Conservation (phyloP, 1,140 invertebrate species). For the Xylocopa sonorina region DNA sequence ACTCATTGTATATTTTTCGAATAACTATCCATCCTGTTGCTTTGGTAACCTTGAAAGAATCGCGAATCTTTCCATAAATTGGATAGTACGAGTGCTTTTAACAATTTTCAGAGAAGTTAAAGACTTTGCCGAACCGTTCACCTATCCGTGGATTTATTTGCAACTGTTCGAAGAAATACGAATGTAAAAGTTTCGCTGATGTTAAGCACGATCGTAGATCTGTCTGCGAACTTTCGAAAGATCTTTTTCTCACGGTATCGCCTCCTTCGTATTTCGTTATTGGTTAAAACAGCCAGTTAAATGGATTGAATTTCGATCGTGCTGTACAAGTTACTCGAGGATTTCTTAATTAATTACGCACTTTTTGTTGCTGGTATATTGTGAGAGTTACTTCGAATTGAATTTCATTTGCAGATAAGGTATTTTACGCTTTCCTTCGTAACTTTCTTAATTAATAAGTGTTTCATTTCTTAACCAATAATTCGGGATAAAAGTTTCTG, state of each 20-base stretch:
- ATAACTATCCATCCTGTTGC: background rate
- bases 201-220: conserved; percentile 7
- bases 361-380: background rate
- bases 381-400: too few relatives aligned
- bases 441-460: too few relatives aligned
- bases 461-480: too few relatives aligned
- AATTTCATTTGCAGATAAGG: too few relatives aligned
- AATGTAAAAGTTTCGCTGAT: conserved; percentile 14
- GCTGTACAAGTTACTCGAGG: background rate
- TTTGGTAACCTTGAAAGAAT: background rate
- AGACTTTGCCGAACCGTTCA: background rate
- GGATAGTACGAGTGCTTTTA: background rate
- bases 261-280: background rate
- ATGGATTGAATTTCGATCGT: background rate
- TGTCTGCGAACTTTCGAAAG: conserved; percentile 1
- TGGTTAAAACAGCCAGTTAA: conserved; percentile 9
- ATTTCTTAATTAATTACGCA: conserved; percentile 1
- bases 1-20: background rate
- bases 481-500: too few relatives aligned
- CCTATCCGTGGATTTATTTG: conserved; percentile 1
- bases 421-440: too few relatives aligned
- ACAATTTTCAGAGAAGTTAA: background rate
- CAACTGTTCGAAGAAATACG: conserved; percentile 4
- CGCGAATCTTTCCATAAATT: background rate
- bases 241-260: background rate